Evolutionary conservation across 2,797 vertebrate species (phyloP), one percentile per base, ranked within the genome.

Genomic region (Rhyacichthys aspro): DNA sequence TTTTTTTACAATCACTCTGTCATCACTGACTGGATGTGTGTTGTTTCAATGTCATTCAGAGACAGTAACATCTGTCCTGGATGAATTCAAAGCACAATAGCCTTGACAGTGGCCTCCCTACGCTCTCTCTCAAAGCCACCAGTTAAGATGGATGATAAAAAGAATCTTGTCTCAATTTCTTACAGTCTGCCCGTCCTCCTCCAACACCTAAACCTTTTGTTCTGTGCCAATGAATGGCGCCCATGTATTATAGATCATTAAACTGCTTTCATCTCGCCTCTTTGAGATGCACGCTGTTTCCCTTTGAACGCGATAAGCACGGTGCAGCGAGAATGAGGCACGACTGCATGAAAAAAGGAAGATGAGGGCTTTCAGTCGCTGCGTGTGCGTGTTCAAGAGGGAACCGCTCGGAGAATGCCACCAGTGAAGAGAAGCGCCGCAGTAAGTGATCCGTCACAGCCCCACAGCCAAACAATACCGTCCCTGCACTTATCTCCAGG

Each of bases 221-320:
- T 75, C 59, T 61, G 43, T 49, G 42, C 55, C 72, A 67, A 28
- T 63, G 80, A 77, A 77, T 39, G 32, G 60, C 10, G 11, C 42
- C 66, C 76, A 83, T 86, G 78, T 76, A 83, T 87, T 82, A 85
- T 82, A 81, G 73, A 88, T 86, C 70, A 85, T 86, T 76, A 85
- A 79, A 70, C 46, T n/a, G 9, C 83, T 86, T 90, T 86, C 69
- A 70, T 85, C 74, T 79, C 38, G 47, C 66, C 72, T 68, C 65
- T 79, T 69, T 78, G 71, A 83, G 71, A 85, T 66, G 71, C 72
- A 49, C 15, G 23, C 69, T 72, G 50, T 63, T 79, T 86, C 58
- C 56, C 74, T 84, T 85, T 84, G 76, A 88, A 84, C 74, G 65
- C 11, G 47, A 81, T 73, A 54, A 74, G 66, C 59, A 14, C 17